Conservation (phyloP, 2,797 vertebrate species). For the Helarctos malayanus region DNA sequence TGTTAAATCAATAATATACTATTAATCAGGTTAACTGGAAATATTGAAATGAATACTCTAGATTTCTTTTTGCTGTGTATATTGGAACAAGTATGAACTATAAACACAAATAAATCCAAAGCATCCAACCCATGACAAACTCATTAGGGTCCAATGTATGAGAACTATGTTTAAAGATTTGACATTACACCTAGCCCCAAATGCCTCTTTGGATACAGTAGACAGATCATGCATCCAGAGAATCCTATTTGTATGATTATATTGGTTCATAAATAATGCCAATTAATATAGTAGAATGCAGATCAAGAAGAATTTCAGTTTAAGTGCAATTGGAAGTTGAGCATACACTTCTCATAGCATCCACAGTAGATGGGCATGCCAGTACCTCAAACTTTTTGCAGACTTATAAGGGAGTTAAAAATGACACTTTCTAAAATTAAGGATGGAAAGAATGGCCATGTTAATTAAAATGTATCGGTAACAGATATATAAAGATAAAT, state of each 20-base stretch:
- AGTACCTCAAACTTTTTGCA: not conserved
- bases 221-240: not conserved
- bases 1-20: not conserved
- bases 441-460: not conserved
- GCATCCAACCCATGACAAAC: not conserved
- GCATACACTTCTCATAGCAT: not conserved
- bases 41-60: not conserved
- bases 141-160: not conserved
- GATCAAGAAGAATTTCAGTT: not conserved
- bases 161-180: not conserved
- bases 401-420: not conserved
- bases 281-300: not conserved
- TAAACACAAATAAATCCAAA: constrained; percentile 5
- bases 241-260: not conserved
- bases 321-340: not conserved
- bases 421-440: not conserved
- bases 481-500: not conserved
- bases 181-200: not conserved
- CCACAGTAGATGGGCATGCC: not conserved
- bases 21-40: not conserved
- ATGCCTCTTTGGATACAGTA: not conserved
- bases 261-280: not conserved
- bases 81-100: not conserved
- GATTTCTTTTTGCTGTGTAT: not conserved
- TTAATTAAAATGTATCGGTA: not conserved